Conservation (phyloP, 92 coral and sea anemone species). For the Galaxea fascicularis region DNA sequence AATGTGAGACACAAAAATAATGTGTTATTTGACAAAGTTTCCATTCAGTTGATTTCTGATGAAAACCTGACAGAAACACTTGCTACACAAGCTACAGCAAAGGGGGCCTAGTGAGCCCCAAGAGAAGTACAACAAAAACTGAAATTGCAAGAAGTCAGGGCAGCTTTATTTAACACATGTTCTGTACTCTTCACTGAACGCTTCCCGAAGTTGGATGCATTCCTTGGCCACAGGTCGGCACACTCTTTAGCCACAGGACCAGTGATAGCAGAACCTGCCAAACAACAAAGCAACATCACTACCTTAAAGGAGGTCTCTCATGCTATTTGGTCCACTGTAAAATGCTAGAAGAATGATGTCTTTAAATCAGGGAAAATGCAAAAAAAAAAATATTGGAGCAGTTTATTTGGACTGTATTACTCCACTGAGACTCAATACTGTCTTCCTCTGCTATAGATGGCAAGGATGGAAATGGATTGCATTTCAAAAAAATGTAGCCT, state of each 20-base stretch:
- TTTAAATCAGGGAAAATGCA: too few relatives aligned
- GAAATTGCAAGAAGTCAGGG: slow-evolving; percentile 27
- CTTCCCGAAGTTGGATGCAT: slow-evolving; percentile 99
- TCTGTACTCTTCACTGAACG: slow-evolving; percentile 80
- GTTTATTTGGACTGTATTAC: too few relatives aligned
- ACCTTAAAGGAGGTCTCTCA: not conserved
- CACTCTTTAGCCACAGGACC: slow-evolving; percentile 99
- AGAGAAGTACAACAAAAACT: not conserved
- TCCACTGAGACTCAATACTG: too few relatives aligned
- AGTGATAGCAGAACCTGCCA: slow-evolving; percentile 97
- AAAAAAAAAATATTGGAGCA: too few relatives aligned
- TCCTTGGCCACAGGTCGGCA: slow-evolving; percentile 99
- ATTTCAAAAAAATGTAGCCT: too few relatives aligned
- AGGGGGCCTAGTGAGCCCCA: not conserved
- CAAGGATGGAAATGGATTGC: too few relatives aligned
- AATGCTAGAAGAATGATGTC: too few relatives aligned
- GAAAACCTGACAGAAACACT: not conserved
- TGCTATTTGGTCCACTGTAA: too few relatives aligned
- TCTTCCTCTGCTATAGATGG: too few relatives aligned
- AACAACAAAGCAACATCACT: not conserved
- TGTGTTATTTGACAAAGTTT: too few relatives aligned
- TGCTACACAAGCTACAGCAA: not conserved
- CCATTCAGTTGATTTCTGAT: not conserved
- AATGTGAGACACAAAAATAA: too few relatives aligned
- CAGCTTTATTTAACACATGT: slow-evolving; percentile 26